Evolutionary conservation across 2,888 invertebrate species (phyloP).

Genomic region (Cetonia aurata): DNA sequence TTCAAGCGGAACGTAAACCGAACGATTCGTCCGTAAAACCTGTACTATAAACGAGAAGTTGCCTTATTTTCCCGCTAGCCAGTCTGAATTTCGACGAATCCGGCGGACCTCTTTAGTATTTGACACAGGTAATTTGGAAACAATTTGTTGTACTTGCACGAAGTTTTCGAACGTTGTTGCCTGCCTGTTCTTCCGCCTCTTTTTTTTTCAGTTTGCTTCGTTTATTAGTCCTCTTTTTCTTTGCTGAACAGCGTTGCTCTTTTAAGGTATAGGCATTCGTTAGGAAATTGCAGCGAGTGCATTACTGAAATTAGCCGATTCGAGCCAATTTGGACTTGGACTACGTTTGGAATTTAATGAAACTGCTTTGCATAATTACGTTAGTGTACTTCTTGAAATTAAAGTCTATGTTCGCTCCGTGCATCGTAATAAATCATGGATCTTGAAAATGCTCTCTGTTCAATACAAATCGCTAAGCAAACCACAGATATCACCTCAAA

Average conservation of each 20-base stretch:
- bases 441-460: neutral
- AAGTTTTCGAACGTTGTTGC: slow-evolving; percentile 28
- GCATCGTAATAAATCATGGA: too few relatives aligned
- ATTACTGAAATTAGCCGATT: slow-evolving; percentile 38
- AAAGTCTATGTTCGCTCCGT: neutral
- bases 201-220: slow-evolving; percentile 13
- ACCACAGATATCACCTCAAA: slow-evolving; percentile 18
- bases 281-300: slow-evolving; percentile 36
- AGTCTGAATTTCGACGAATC: slow-evolving; percentile 6
- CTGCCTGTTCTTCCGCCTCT: slow-evolving; percentile 11
- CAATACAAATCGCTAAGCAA: slow-evolving; percentile 13
- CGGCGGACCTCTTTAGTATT: slow-evolving; percentile 34
- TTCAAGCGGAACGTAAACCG: slow-evolving; percentile 17
- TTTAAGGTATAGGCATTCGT: slow-evolving; percentile 18
- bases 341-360: slow-evolving; percentile 14
- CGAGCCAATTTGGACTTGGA: slow-evolving; percentile 20
- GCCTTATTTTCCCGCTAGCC: slow-evolving; percentile 11
- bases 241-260: neutral
- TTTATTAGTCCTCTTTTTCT: slow-evolving; percentile 10
- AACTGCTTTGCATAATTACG: slow-evolving; percentile 32
- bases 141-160: slow-evolving; percentile 43
- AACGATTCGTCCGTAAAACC: neutral
- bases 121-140: slow-evolving; percentile 42
- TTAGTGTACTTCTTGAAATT: neutral
- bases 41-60: neutral